Evolutionary conservation across 64 coral and sea anemone species (phyloP).

Genomic region (Acropora tenuis): DNA sequence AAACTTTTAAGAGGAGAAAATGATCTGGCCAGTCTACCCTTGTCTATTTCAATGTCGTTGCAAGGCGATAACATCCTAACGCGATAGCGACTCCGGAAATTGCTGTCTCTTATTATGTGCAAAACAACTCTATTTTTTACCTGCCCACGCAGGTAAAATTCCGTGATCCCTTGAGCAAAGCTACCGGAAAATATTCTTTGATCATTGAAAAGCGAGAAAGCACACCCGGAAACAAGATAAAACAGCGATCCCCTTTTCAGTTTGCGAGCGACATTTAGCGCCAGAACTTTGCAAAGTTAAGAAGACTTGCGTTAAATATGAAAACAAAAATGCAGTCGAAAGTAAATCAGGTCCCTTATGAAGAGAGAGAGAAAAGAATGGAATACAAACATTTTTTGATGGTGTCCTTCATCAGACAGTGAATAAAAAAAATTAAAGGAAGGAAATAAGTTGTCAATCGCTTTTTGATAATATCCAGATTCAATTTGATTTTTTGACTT

Average conservation of each 20-base stretch:
- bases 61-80: too few relatives aligned
- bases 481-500: background rate
- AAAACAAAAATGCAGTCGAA: too few relatives aligned
- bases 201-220: too few relatives aligned
- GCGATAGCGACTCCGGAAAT: background rate
- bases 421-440: background rate
- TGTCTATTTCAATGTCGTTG: too few relatives aligned
- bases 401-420: background rate
- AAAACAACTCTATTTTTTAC: background rate
- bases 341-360: background rate
- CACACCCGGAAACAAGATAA: too few relatives aligned
- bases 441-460: background rate
- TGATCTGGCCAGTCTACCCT: too few relatives aligned
- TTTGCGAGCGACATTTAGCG: too few relatives aligned
- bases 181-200: too few relatives aligned
- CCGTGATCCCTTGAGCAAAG: background rate
- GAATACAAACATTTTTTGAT: background rate
- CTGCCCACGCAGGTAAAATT: background rate
- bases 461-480: background rate
- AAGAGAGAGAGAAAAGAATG: background rate
- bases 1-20: too few relatives aligned
- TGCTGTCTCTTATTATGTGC: background rate
- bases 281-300: too few relatives aligned
- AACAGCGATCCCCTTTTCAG: too few relatives aligned
- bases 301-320: too few relatives aligned